Conservation (phyloP, 2,797 vertebrate genomes). For the Eutrigla gurnardus region DNA sequence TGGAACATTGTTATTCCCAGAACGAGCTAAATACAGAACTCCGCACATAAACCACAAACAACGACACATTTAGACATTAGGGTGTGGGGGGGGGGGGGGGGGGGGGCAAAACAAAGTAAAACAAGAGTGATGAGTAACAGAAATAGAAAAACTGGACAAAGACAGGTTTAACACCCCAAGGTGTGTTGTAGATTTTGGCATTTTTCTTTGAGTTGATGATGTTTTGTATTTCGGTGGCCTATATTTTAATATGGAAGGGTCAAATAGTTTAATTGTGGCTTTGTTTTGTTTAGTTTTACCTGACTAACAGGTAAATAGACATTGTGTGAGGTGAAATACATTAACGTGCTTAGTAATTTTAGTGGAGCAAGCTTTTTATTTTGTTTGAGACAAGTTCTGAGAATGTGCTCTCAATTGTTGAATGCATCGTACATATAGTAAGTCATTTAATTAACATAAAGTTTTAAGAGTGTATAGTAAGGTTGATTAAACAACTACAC, state of each 20-base stretch:
- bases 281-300: slow-evolving; percentile 8
- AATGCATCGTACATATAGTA: neutral
- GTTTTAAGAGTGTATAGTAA: no score
- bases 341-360: slow-evolving; percentile 4
- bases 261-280: slow-evolving; percentile 18
- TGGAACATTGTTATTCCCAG: slow-evolving; percentile 59
- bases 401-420: neutral
- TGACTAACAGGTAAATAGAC: slow-evolving; percentile 19
- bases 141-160: neutral
- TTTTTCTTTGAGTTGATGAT: neutral
- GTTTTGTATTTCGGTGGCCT: neutral
- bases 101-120: neutral
- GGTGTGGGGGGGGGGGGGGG: slow-evolving; percentile 30
- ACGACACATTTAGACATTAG: slow-evolving; percentile 30
- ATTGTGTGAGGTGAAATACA: slow-evolving; percentile 20
- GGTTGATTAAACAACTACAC: no score
- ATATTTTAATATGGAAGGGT: slow-evolving; percentile 16
- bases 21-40: slow-evolving; percentile 59
- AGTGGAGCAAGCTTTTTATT: neutral
- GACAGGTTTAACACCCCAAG: neutral
- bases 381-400: slow-evolving; percentile 4
- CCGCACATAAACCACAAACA: slow-evolving; percentile 43
- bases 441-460: no score
- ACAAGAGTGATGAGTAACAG: neutral
- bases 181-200: neutral